Evolutionary conservation across 2,797 vertebrate genomes (phyloP).

Genomic region (Huso huso): DNA sequence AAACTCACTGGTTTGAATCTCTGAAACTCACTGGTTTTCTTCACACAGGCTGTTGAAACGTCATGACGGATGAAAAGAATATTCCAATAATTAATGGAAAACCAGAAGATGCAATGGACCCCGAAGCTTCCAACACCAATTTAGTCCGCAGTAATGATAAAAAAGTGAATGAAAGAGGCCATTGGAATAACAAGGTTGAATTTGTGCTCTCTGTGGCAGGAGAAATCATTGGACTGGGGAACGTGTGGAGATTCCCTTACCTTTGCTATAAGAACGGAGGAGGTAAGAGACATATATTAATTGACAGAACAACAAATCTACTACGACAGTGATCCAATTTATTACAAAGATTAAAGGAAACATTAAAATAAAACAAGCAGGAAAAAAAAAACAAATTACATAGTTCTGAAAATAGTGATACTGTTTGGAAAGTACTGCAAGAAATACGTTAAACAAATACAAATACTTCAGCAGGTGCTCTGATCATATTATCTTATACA

Average conservation of each 20-base stretch:
- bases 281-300: conserved; percentile 64
- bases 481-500: no score
- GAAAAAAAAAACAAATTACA: no score
- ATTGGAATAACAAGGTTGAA: conserved; percentile 98
- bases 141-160: conserved; percentile 65
- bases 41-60: conserved; percentile 59
- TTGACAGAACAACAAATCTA: no score
- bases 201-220: conserved; percentile 95
- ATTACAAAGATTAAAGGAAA: no score
- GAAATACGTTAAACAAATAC: no score
- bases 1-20: no score
- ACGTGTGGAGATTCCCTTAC: conserved; percentile 97
- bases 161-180: conserved; percentile 86
- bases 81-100: conserved; percentile 90
- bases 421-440: no score
- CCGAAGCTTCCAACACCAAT: conserved; percentile 70
- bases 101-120: conserved; percentile 78
- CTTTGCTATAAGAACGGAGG: conserved; percentile 99
- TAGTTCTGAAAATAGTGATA: no score
- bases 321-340: no score
- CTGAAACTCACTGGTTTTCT: conserved; percentile 10
- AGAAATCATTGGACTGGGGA: conserved; percentile 95
- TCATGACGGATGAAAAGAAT: conserved; percentile 96
- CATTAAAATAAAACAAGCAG: no score
- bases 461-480: no score